Conservation (phyloP, 2,797 vertebrate genomes). For the Melanotaenia maccullochi region DNA sequence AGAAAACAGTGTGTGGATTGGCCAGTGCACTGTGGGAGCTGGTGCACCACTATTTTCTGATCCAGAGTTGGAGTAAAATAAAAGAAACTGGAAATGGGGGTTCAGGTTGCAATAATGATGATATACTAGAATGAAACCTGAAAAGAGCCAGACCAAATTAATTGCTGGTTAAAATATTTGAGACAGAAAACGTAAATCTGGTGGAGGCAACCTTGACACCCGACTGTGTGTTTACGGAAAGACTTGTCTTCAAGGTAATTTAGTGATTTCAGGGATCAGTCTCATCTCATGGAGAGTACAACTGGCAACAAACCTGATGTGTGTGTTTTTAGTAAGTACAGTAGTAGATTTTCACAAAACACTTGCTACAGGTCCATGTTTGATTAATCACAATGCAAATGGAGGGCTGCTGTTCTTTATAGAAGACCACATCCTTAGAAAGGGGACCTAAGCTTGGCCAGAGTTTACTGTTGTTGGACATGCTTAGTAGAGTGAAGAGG, state of each 20-base stretch:
- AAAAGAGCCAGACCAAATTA: neutral
- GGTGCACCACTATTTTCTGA: neutral
- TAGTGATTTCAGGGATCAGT: constrained; percentile 15
- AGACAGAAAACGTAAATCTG: neutral
- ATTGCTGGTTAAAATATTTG: neutral
- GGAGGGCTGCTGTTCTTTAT: constrained; percentile 50
- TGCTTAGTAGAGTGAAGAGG: constrained; percentile 61
- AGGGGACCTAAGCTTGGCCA: constrained; percentile 52
- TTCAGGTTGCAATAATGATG: neutral
- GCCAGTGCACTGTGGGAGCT: neutral
- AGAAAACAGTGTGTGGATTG: neutral
- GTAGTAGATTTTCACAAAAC: constrained; percentile 51
- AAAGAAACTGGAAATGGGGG: neutral
- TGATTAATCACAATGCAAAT: constrained; percentile 75
- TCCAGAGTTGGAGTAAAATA: neutral
- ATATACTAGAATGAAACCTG: neutral
- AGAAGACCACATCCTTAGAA: constrained; percentile 56
- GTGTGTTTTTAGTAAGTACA: constrained; percentile 29
- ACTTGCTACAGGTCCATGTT: constrained; percentile 47
- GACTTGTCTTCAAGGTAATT: neutral
- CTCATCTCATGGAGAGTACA: constrained; percentile 14
- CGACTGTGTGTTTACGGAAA: neutral
- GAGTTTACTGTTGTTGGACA: constrained; percentile 67
- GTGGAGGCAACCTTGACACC: neutral
- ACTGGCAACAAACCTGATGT: constrained; percentile 50